Conservation (phyloP, 2,113 vertebrate species). For the Gavialis gangeticus region DNA sequence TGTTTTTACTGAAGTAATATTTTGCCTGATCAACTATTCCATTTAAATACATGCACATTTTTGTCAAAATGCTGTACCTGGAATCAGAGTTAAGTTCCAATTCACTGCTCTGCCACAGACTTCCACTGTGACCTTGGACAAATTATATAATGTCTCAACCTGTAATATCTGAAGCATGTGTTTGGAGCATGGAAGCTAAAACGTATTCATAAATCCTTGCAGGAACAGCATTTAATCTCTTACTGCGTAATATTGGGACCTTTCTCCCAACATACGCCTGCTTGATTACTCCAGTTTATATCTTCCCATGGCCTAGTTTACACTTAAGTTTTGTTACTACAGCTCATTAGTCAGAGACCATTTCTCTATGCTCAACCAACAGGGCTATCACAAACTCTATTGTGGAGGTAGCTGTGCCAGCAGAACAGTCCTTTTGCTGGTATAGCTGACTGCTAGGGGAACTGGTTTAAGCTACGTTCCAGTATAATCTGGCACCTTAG, state of each 20-base stretch:
- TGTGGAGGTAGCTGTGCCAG: not conserved
- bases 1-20: conserved; percentile 1
- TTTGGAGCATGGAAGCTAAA: not conserved
- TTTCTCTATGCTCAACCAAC: not conserved
- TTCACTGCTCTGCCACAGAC: not conserved
- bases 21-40: not conserved
- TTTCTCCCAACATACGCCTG: not conserved
- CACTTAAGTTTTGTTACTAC: not conserved
- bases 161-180: not conserved
- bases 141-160: not conserved
- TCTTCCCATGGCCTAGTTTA: not conserved
- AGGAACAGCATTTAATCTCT: not conserved
- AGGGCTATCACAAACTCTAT: not conserved
- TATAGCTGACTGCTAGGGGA: no score
- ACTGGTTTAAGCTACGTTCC: no score
- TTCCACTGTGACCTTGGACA: not conserved
- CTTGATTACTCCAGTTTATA: not conserved
- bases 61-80: not conserved
- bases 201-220: not conserved
- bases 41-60: not conserved
- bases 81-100: no score
- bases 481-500: no score
- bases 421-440: not conserved
- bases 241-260: not conserved
- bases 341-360: not conserved